phyloP scores from a whole-genome alignment of 2,113 vertebrate genomes.

The human region GRCh38 chr2:97116001-97116500 shows the following conservation, averaged over 20 bases:
- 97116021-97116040: not conserved
- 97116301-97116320: too few species aligned
- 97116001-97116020: not conserved
- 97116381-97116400: too few species aligned
- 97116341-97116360: too few species aligned
- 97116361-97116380: too few species aligned
- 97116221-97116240: not conserved
- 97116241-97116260: not conserved
- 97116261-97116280: not conserved
- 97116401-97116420: too few species aligned
- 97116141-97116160: not conserved
- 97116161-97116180: not conserved
- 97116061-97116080: not conserved
- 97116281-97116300: too few species aligned
- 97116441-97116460: too few species aligned
- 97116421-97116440: too few species aligned
- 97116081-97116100: not conserved
- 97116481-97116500: too few species aligned
- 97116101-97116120: not conserved
- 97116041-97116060: not conserved
- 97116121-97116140: not conserved
- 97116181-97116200: not conserved
- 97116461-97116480: too few species aligned
- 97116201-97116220: not conserved
- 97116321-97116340: too few species aligned